phyloP scores from a whole-genome alignment of 1,140 invertebrate species.

The Battus philenor region DNA sequence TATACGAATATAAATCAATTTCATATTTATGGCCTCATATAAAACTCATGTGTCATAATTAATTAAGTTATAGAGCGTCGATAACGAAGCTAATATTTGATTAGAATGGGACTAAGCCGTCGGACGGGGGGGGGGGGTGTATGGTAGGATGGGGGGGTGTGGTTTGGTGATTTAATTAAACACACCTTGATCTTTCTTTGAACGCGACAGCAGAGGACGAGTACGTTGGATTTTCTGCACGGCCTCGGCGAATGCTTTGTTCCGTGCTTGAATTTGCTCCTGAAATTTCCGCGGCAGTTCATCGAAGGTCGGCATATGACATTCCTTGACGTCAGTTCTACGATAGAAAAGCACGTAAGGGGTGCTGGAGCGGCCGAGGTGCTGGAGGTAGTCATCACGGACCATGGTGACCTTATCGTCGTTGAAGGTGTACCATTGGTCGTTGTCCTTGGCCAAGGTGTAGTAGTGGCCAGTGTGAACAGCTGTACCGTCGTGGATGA shows the following conservation, averaged over 20 bases:
- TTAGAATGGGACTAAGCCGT: too few relatives aligned
- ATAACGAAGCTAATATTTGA: too few relatives aligned
- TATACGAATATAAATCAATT: too few relatives aligned
- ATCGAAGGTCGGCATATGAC: slow-evolving; percentile 29
- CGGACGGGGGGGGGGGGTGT: too few relatives aligned
- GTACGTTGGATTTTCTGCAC: slow-evolving; percentile 29
- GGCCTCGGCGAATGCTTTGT: slow-evolving; percentile 47
- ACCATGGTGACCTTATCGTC: slow-evolving; percentile 82
- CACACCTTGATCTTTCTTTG: too few relatives aligned
- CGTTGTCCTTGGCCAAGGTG: slow-evolving; percentile 83
- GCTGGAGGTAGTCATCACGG: slow-evolving; percentile 79
- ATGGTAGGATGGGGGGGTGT: too few relatives aligned
- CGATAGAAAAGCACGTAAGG: slow-evolving; percentile 90
- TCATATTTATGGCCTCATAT: too few relatives aligned
- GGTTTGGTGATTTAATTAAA: too few relatives aligned
- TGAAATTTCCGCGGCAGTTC: slow-evolving; percentile 43
- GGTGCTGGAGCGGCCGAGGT: slow-evolving; percentile 83
- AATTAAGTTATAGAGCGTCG: too few relatives aligned
- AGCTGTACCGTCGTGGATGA: slow-evolving; percentile 88
- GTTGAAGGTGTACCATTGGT: slow-evolving; percentile 89
- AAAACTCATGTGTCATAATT: too few relatives aligned
- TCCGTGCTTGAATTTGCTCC: slow-evolving; percentile 38
- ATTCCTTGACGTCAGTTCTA: slow-evolving; percentile 48
- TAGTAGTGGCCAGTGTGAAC: slow-evolving; percentile 93
- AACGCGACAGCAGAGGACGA: slow-evolving; percentile 54